Evolutionary conservation across 2,113 vertebrate species (phyloP).

Genomic region (Dasyprocta punctata): DNA sequence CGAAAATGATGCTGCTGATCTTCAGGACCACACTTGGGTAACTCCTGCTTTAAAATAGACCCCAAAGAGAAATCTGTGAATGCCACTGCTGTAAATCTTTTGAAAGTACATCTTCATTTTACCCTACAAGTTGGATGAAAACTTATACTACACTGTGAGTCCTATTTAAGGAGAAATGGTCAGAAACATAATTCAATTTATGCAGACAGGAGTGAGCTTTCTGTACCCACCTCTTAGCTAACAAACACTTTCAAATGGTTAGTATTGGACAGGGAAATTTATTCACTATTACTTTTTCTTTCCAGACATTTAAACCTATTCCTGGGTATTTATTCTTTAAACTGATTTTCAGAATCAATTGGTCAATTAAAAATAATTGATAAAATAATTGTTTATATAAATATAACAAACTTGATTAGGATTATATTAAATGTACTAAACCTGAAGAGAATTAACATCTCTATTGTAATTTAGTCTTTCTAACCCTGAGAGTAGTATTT

Average conservation of each 20-base stretch:
- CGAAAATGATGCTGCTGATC: background rate
- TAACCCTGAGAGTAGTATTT: background rate
- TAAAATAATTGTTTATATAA: background rate
- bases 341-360: background rate
- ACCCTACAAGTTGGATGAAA: background rate
- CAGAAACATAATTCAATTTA: conserved; percentile 17
- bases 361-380: conserved; percentile 48
- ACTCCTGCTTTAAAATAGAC: background rate
- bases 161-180: background rate
- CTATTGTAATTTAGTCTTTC: background rate
- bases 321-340: background rate
- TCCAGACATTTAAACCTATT: background rate
- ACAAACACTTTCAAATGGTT: background rate
- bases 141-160: background rate
- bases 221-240: background rate
- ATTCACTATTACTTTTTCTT: background rate
- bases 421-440: background rate
- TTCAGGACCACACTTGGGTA: background rate
- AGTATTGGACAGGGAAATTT: background rate
- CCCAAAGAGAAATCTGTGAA: background rate
- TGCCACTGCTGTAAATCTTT: background rate
- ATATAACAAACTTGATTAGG: background rate
- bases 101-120: background rate
- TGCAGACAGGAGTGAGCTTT: background rate
- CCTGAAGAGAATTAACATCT: background rate